Evolutionary conservation across 2,797 vertebrate species (phyloP), one percentile per base, ranked within the genome.

Genomic region (Austrolebias charrua): DNA sequence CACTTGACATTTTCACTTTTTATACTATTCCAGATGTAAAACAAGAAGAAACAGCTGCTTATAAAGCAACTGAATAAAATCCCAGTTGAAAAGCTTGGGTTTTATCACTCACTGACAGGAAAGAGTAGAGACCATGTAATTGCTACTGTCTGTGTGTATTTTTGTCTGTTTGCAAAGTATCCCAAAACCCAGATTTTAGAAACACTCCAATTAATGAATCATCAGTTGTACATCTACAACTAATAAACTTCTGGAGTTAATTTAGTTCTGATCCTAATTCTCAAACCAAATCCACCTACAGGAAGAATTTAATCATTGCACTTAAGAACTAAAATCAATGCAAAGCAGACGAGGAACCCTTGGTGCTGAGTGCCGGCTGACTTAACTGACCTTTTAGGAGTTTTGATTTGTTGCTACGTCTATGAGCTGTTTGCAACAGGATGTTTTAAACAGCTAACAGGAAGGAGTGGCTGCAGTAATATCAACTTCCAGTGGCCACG

Each of bases 361-460:
- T 55, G 70, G 67, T 66, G 76, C 55, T 40, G 60, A 77, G 65
- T 50, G 64, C n/a, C 60, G 60, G 54, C 69, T 68, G 77, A 65
- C 77, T 78, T 63, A 73, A 60, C 69, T 84, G 78, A 85, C 83
- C 82, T 88, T 83, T 74, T 76, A 81, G 73, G 28, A 57, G 80
- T 81, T 81, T 80, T 88, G 77, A 85, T 83, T 78, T 79, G 76
- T 73, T 75, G 69, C 71, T 51, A 79, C 69, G 52, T 76, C 80
- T 71, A 72, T 65, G 71, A 72, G 66, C 46, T 16, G 79, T 86
- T 88, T 83, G 67, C 63, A 61, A 71, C 66, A 38, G 35, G 75
- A 63, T 76, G 67, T 67, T 73, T 75, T 76, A 82, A 79, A 73
- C 64, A 24, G 82, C 68, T 66, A 73, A 80, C 71, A 66, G 58